Base-by-base conservation (phyloP, 1,140 invertebrate genomes). In the Diprion similis region DNA sequence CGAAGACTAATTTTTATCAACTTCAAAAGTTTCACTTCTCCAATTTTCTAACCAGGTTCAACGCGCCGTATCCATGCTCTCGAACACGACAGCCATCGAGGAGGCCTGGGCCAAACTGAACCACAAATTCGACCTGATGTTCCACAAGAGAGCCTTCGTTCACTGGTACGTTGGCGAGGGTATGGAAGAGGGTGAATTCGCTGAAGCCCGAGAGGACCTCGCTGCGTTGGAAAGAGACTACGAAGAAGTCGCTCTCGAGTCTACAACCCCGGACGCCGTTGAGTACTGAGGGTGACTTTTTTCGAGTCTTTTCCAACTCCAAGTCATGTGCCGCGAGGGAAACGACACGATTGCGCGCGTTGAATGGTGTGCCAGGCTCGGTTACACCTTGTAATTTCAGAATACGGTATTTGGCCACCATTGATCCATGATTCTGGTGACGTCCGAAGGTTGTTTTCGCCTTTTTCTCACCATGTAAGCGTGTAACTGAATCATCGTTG, bases 81-180 rank as follows among this genome's bases (percentile, higher is more conserved):
- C 92, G 59, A 95, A 94, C 79, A 93, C 91, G 72, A 94, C 93
- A 0, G 93, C 95, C 66, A 93, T 96, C 73, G 92, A 91, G 73
- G 91, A 93, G 73, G 92, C 94, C 8, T 95, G 94, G 94, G 89
- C 91, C 64, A 89, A 92, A 48, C 82, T 95, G 7, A 89, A 92
- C 79, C 90, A 91, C 77, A 95, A 95, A 79, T 95, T 93, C 80
- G 91, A 92, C 70, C 78, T 93, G n/a, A 93, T 95, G 93, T 94
- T 92, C 78, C 86, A 90, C 7, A 95, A 94, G 82, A 84, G 94
- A 48, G 93, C 94, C 2, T 95, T 95, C 81, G 91, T 95, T 17
- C 93, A 95, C 84, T 94, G 93, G 89, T 94, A 92, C 79, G 90
- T 96, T 9, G 93, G 93, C 8, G 94, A 95, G 90, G 94, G 94